phyloP scores from a whole-genome alignment of 2,113 vertebrate genomes.

The Poicephalus meyeri region DNA sequence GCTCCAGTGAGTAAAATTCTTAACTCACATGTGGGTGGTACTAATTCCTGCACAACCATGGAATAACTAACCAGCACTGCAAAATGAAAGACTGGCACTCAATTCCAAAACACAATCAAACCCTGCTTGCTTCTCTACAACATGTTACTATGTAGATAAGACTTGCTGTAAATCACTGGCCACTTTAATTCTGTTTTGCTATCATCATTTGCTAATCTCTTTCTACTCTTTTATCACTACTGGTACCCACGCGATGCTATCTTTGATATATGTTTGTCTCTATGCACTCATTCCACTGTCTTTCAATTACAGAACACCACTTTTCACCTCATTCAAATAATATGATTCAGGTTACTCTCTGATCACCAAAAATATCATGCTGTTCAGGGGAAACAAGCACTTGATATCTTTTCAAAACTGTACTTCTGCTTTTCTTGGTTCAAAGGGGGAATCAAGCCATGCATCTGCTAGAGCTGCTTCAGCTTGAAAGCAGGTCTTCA shows the following conservation, averaged over 20 bases:
- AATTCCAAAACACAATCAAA: background rate
- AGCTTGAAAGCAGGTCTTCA: background rate
- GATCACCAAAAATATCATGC: background rate
- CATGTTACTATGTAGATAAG: background rate
- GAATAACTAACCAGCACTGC: background rate
- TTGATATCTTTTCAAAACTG: slow-evolving; percentile 24
- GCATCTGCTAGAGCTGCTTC: background rate
- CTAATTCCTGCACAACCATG: background rate
- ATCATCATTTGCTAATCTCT: background rate
- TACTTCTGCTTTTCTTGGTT: slow-evolving; percentile 24
- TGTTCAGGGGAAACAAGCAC: slow-evolving; percentile 17
- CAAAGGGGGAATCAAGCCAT: background rate
- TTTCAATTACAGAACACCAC: background rate
- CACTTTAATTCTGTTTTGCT: background rate
- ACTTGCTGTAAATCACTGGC: background rate
- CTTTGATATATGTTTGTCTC: background rate
- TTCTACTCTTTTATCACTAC: background rate
- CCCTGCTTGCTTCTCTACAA: background rate
- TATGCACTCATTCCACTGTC: background rate
- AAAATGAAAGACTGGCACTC: background rate
- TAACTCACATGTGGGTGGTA: background rate
- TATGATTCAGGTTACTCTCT: background rate
- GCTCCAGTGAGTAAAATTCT: background rate
- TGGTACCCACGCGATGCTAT: background rate
- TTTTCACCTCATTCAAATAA: background rate